phyloP scores from a whole-genome alignment of 2,888 invertebrate genomes.

The Camptogramma bilineatum region DNA sequence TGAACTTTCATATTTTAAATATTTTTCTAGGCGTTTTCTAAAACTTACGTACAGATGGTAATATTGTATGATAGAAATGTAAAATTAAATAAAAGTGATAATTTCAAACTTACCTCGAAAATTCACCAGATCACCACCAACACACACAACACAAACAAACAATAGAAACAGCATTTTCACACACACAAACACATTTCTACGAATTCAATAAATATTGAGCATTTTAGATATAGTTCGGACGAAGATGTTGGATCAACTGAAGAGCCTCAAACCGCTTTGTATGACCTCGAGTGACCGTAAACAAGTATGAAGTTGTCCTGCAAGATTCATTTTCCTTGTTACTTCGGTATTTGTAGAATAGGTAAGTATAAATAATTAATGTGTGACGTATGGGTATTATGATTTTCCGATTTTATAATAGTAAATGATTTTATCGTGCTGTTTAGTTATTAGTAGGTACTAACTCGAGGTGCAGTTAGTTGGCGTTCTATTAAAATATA shows the following conservation, averaged over 20 bases:
- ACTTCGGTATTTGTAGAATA: neutral
- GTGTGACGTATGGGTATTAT: neutral
- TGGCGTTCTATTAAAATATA: too few relatives aligned
- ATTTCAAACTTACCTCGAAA: conserved; percentile 22
- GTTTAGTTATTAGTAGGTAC: too few relatives aligned
- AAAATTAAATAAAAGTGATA: neutral
- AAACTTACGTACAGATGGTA: too few relatives aligned
- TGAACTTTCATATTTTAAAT: neutral
- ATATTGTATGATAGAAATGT: neutral
- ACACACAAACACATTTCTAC: neutral
- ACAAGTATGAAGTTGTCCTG: conserved; percentile 3
- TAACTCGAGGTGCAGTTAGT: too few relatives aligned
- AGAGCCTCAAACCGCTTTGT: neutral
- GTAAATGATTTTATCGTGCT: too few relatives aligned
- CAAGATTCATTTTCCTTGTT: conserved; percentile 24
- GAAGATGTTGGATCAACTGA: neutral
- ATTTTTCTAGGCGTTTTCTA: neutral
- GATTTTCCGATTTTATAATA: too few relatives aligned
- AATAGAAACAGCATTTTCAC: conserved; percentile 19
- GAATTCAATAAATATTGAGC: neutral
- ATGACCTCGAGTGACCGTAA: conserved; percentile 18
- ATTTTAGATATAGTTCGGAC: neutral
- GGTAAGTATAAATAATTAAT: neutral
- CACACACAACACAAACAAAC: conserved; percentile 16
- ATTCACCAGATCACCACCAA: conserved; percentile 25